phyloP scores from a whole-genome alignment of 2,797 vertebrate genomes.

The Rhodeus uyekii region DNA sequence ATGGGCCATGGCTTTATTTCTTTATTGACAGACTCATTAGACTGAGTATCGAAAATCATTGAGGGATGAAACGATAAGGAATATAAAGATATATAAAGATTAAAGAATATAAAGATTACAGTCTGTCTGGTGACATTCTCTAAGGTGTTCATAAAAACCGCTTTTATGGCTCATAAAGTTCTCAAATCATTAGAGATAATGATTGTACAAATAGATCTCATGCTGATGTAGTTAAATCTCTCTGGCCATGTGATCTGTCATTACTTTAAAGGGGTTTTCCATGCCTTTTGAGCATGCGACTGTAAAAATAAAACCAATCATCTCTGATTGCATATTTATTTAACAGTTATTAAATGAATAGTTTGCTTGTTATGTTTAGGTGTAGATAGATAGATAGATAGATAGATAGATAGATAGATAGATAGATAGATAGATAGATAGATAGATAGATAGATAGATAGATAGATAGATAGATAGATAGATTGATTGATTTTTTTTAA shows the following conservation, averaged over 20 bases:
- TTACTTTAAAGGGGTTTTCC: background rate
- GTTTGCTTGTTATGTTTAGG: background rate
- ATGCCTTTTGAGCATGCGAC: background rate
- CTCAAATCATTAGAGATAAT: background rate
- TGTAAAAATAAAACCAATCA: background rate
- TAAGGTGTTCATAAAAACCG: slow-evolving; percentile 8
- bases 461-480: background rate
- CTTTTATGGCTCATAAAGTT: slow-evolving; percentile 10
- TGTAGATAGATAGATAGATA: no score
- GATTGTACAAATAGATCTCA: background rate
- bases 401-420: no score
- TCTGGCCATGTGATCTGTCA: background rate
- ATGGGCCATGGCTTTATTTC: background rate
- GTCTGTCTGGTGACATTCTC: background rate
- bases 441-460: no score
- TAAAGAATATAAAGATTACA: background rate
- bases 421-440: no score
- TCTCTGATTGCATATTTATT: background rate
- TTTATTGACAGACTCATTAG: background rate
- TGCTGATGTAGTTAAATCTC: slow-evolving; percentile 21
- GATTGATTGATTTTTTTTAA: no score
- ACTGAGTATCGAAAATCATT: background rate
- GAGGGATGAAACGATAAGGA: background rate
- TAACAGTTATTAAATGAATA: background rate
- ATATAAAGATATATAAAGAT: slow-evolving; percentile 3